Evolutionary conservation across 1,140 invertebrate genomes (phyloP), one percentile per base, ranked within the genome.

Genomic region (Drosophila obscura): DNA sequence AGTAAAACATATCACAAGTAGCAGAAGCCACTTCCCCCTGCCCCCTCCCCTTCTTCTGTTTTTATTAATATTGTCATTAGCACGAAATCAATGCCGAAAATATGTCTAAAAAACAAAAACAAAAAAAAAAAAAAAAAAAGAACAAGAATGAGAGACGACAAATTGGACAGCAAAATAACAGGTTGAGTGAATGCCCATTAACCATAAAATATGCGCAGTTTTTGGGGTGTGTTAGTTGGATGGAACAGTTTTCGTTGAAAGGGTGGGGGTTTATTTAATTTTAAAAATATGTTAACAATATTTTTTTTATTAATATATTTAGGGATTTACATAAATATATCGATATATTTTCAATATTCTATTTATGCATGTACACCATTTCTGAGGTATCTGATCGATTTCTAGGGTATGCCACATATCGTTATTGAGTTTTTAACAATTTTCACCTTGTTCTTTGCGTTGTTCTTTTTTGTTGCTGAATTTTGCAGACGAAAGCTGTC

Each of bases 21-120:
- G 31, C 31, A 35, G 2, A 35, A 35, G 8, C 9, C 31, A 28
- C 1, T n/a, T 19, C 24, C 31, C 39, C 59, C 7, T 11, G 26
- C 2, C 26, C 8, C 39, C 26, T 0, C 24, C 9, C 45, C 8
- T 44, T 50, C 63, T 48, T 63, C 39, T 69, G 53, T 26, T 26
- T 58, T 59, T 58, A 52, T 60, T 65, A 62, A 56, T 68, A 41
- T 75, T 73, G 63, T 69, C 66, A 81, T 84, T 85, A 73, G 77
- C 67, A 65, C 62, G 52, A 72, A 83, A 64, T 66, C 63, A 48
- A 50, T 53, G 68, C 58, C 68, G 62, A 68, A 85, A 83, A 83
- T 76, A 75, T 80, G 58, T 19, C 79, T 80, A 55, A 78, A 75
- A 83, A 49, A 60, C 46, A 71, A 74, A 48, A 59, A 16, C 0